Evolutionary conservation across 2,113 vertebrate genomes (phyloP).

Genomic region (Heterotis niloticus): DNA sequence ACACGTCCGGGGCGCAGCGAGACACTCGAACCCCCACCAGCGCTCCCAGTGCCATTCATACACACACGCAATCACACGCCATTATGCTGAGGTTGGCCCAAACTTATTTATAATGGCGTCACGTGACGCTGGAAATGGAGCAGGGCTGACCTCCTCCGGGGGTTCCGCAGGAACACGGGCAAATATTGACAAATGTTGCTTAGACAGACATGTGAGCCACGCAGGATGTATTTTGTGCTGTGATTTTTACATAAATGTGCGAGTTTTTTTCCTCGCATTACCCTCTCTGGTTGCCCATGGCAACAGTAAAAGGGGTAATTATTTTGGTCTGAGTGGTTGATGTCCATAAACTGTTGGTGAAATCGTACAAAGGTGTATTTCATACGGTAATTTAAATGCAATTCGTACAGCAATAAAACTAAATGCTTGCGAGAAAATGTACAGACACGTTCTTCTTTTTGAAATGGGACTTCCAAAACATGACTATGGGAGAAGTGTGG

Average conservation of each 20-base stretch:
- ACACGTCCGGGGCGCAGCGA: neutral
- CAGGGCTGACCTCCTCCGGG: slow-evolving; percentile 9
- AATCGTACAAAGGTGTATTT: too few relatives aligned
- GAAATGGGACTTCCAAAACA: too few relatives aligned
- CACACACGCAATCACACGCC: neutral
- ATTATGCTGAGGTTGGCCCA: neutral
- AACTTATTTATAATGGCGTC: neutral
- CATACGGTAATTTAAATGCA: too few relatives aligned
- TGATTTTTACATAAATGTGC: neutral
- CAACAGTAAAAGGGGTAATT: neutral
- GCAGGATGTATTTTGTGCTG: neutral
- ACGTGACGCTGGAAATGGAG: neutral
- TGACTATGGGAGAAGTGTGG: too few relatives aligned
- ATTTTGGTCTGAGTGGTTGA: too few relatives aligned
- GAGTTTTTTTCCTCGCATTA: neutral
- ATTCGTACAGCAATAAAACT: neutral
- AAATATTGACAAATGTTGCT: slow-evolving; percentile 14
- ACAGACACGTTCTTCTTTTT: too few relatives aligned
- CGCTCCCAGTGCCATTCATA: neutral
- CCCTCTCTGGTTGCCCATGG: neutral
- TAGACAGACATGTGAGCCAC: neutral
- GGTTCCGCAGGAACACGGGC: neutral
- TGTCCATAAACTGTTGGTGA: too few relatives aligned
- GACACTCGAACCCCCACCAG: neutral
- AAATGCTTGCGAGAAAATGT: too few relatives aligned